Evolutionary conservation across 2,888 invertebrate genomes (phyloP).

Genomic region (Campoletis raptor): DNA sequence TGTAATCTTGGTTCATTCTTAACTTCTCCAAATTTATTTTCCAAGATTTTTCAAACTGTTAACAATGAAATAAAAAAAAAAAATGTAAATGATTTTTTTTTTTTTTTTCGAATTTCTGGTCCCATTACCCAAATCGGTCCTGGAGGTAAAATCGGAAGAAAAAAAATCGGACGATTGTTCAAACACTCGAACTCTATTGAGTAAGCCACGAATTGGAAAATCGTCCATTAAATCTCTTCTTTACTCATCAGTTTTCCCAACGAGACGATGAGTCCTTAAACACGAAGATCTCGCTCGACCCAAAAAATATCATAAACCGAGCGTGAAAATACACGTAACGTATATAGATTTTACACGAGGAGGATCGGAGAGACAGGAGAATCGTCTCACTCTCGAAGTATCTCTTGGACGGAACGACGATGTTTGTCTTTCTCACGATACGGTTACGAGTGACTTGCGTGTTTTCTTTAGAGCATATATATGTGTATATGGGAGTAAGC

Average conservation of each 20-base stretch:
- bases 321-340: conserved; percentile 29
- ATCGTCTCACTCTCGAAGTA: conserved; percentile 68
- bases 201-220: neutral
- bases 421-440: conserved; percentile 84
- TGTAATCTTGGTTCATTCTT: conserved; percentile 9
- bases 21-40: neutral
- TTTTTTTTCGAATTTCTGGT: too few species aligned
- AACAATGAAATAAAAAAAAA: neutral
- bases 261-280: conserved; percentile 11
- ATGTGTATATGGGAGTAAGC: conserved; percentile 36
- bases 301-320: conserved; percentile 62
- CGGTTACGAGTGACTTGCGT: conserved; percentile 83
- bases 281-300: conserved; percentile 56
- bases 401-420: conserved; percentile 70
- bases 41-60: neutral
- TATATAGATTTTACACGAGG: conserved; percentile 28
- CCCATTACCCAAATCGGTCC: too few species aligned
- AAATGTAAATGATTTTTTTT: neutral
- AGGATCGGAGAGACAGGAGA: conserved; percentile 62
- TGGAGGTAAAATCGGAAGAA: too few species aligned
- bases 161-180: too few species aligned
- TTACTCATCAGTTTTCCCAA: neutral
- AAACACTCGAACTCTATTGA: too few species aligned
- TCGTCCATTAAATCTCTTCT: neutral
- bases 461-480: conserved; percentile 57